These are phyloP conservation scores for Pteruthius melanotis DNA, from an alignment of 2,113 vertebrate genomes.

Conservation along the genomic window DNA sequence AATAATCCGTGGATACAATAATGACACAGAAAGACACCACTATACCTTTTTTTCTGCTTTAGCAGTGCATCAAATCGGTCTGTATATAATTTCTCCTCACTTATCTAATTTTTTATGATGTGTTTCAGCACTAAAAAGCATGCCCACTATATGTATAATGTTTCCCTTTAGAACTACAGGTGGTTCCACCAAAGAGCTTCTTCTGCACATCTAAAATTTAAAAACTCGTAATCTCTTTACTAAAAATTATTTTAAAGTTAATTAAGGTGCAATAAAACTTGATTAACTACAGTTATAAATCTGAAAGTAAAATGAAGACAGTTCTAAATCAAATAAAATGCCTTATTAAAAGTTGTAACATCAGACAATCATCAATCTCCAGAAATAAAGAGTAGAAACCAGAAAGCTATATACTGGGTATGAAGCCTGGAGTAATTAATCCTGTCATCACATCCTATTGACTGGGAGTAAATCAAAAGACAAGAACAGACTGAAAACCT, in stretches of 20 bases:
- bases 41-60: not conserved
- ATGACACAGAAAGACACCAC: not conserved
- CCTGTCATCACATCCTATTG: not conserved
- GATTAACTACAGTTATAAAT: conserved; percentile 4
- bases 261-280: conserved; percentile 7
- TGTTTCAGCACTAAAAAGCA: not conserved
- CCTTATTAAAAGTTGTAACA: not conserved
- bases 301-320: not conserved
- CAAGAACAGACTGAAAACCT: not conserved
- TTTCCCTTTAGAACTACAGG: not conserved
- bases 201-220: not conserved
- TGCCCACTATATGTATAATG: not conserved
- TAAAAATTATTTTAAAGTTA: conserved; percentile 1
- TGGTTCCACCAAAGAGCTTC: not conserved
- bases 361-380: not conserved
- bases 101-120: not conserved
- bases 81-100: not conserved
- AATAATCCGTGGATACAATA: not conserved
- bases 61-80: not conserved
- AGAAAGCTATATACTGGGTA: not conserved
- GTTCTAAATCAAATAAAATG: not conserved
- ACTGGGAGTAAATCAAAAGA: not conserved
- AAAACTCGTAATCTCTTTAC: conserved; percentile 6
- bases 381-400: not conserved
- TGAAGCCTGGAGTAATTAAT: not conserved